Base-by-base conservation (phyloP, 2,113 vertebrate genomes). In the Epinephelus fuscoguttatus region DNA sequence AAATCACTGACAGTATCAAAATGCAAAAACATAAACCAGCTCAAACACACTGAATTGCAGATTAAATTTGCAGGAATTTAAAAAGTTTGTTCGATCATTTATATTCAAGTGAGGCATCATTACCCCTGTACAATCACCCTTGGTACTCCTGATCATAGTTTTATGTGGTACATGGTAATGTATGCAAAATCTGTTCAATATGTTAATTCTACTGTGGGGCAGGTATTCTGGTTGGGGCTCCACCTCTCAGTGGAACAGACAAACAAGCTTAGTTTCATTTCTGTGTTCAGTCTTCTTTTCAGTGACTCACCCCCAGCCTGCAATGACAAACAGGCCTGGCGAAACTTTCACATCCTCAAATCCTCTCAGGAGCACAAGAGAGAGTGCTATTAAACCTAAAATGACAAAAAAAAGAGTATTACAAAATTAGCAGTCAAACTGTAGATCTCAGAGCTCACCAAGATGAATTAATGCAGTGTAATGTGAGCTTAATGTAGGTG, bases 281-380 rank as follows among this genome's bases (percentile, higher is more conserved):
- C 75, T 64, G 17, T 68, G 2, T 33, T 57, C 2, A 6, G 1
- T 47, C 2, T 1, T 67, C 6, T 17, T 71, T 11, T 3, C 61
- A 60, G n/a, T 52, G 52, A 96, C 97, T 97, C 94, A 99, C 98
- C 98, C 97, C 98, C 98, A 99, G 92, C 98, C 97, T 78, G 92
- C 93, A 80, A 98, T 91, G 17, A 97, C 93, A 52, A 98, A 94
- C 83, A 95, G n/a, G 40, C 95, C 96, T 6, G 95, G 82, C 13
- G 94, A 95, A 85, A 97, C 93, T 82, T 96, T 97, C 63, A 96
- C 27, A 70, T 94, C 93, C 70, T 96, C 96, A 85, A 89, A 93
- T 78, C 93, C 97, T 88, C 95, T 97, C 88, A 96, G 75, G 56
- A 99, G 94, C 90, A 98, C 94, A 64, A 99, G 90, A 81, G 96